Evolutionary conservation across 2,888 invertebrate species (phyloP), one percentile per base, ranked within the genome.

Genomic region (Anagyrus pseudococci): DNA sequence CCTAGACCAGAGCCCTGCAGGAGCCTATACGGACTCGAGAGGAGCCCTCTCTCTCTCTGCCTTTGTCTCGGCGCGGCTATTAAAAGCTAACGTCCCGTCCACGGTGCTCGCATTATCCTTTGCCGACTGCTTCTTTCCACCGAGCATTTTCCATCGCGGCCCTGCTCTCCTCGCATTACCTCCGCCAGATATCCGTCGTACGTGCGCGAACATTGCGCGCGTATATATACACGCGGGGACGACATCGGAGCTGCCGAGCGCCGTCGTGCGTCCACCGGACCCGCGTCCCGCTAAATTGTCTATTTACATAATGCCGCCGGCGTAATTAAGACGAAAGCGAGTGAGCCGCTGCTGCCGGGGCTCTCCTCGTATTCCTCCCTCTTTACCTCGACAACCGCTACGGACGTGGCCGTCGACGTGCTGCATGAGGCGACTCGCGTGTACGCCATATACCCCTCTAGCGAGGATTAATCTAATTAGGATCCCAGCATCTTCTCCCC

Each of bases 261-360:
- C n/a, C n/a, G n/a, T n/a, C n/a, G n/a, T n/a, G n/a, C n/a, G n/a
- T n/a, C n/a, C n/a, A n/a, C 59, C 22, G 61, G 50, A 44, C 56
- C 52, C 60, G 19, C 54, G 60, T 67, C 57, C 54, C 52, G 67
- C 67, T 68, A 68, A 71, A 71, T 73, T 71, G 68, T 68, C 70
- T 71, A 73, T 73, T 73, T 72, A 70, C 69, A 70, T 71, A 71
- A 71, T 71, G 68, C 64, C n/a, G n/a, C n/a, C 68, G 60, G 64
- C 64, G 69, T 72, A 72, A 72, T 72, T 69, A 71, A 70, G 70
- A 69, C 68, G 67, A 64, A 62, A 66, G 65, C 64, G 47, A 61
- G 59, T n/a, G n/a, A n/a, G n/a, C n/a, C n/a, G n/a, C n/a, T n/a
- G n/a, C n/a, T n/a, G n/a, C n/a, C n/a, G n/a, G n/a, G n/a, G n/a